These are phyloP conservation scores for Gallinago solitaria DNA, from an alignment of 2,797 vertebrate species.

Conservation along the genomic window DNA sequence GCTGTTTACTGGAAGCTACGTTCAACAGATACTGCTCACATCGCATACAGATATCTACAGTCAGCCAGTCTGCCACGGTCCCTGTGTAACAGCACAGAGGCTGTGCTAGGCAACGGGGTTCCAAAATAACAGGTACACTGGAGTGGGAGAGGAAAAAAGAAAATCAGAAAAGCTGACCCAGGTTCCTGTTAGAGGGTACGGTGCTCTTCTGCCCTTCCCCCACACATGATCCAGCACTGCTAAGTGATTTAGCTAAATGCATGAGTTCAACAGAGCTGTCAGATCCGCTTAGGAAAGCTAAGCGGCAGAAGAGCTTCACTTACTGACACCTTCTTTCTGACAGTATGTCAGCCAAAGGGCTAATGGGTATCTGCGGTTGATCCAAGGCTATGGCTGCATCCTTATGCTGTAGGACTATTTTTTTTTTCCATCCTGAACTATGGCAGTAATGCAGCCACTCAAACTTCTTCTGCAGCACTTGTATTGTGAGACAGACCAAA, in stretches of 20 bases:
- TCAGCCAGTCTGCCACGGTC: constrained; percentile 49
- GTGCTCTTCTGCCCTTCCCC: background rate
- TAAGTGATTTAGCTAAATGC: background rate
- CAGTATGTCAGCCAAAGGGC: background rate
- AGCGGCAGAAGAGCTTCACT: background rate
- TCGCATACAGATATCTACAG: constrained; percentile 46
- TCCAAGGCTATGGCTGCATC: background rate
- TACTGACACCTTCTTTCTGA: background rate
- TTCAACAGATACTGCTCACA: constrained; percentile 66
- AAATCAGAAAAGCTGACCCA: background rate
- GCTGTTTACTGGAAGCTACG: constrained; percentile 20
- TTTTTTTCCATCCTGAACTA: background rate
- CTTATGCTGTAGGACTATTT: background rate
- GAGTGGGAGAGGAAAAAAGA: background rate
- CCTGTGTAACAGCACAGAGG: constrained; percentile 23
- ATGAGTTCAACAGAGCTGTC: background rate
- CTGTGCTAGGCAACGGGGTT: constrained; percentile 17
- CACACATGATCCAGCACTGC: background rate
- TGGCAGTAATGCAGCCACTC: background rate
- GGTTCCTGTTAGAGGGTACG: background rate
- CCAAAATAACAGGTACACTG: constrained; percentile 69
- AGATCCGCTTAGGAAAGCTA: background rate
- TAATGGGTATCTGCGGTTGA: background rate
- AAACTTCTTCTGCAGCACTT: background rate
- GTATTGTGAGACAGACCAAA: background rate